Evolutionary conservation across 2,797 vertebrate species (phyloP).

Genomic region (Sebastes hubbsi): DNA sequence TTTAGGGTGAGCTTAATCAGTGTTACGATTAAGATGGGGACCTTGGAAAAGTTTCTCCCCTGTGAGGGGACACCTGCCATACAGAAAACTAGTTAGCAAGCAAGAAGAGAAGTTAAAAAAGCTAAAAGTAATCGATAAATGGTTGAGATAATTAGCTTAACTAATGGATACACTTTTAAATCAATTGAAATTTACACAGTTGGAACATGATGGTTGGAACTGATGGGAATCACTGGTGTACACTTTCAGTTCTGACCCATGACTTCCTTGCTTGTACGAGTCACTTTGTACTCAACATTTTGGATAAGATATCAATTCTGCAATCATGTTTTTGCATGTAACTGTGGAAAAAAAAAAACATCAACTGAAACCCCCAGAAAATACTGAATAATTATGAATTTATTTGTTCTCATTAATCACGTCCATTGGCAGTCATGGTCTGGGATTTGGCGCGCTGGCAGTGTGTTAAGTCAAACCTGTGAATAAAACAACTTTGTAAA

Average conservation of each 20-base stretch:
- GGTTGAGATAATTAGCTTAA: too few relatives aligned
- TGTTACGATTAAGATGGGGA: neutral
- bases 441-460: neutral
- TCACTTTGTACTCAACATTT: neutral
- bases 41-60: neutral
- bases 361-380: neutral
- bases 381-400: neutral
- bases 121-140: too few relatives aligned
- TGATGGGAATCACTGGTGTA: too few relatives aligned
- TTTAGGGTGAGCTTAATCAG: neutral
- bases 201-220: neutral
- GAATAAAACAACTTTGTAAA: constrained; percentile 52
- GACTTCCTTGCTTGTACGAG: neutral
- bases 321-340: neutral
- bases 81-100: neutral
- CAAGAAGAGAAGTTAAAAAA: neutral
- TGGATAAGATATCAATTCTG: neutral
- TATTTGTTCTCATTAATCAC: constrained; percentile 18
- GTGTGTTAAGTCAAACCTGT: constrained; percentile 30
- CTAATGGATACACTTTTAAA: too few relatives aligned
- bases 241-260: neutral
- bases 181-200: neutral
- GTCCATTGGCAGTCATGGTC: constrained; percentile 17
- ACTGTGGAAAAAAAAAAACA: neutral
- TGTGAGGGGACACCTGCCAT: neutral